Evolutionary conservation across 2,113 vertebrate species (phyloP), one percentile per base, ranked within the genome.

Genomic region (Tragulus kanchil): DNA sequence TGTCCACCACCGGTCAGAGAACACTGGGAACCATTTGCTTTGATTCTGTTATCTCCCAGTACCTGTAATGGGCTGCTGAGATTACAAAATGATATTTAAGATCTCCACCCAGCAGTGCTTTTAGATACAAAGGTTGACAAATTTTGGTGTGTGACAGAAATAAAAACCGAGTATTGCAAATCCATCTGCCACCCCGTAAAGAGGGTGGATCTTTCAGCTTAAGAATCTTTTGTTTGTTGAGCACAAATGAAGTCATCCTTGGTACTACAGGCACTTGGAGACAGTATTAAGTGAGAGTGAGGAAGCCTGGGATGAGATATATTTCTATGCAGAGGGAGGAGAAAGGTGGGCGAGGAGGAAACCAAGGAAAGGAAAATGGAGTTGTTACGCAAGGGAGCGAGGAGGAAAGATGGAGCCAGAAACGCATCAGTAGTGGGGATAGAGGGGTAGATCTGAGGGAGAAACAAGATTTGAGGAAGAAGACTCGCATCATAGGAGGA

Each of bases 161-260:
- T 52, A 93, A 90, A 97, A 92, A 28, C 23, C 1, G 14, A 54
- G n/a, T 56, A 25, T 45, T 82, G 93, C 69, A 93, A 95, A 96
- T 77, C 61, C 54, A 95, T 88, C 81, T 84, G 75, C 45, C 54
- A 87, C 56, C 36, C 36, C 28, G 12, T 87, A 71, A 89, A 91
- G 48, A 36, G 26, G 59, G 45, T 94, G 23, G 64, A 48, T 91
- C 65, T 83, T 89, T 90, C 48, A 65, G 59, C 7, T 56, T 69
- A 93, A 90, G 71, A 31, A 75, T 93, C 61, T 96, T 86, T 86
- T 84, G 45, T 94, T 95, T 95, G 81, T 85, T 88, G 59, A 93
- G 78, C 54, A 36, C 48, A 50, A 59, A 71, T 88, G 77, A 79
- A 56, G 54, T 88, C 79, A 92, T 48, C 73, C 17, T 89, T 62